Percentiles rank a stretch among this genome's conserved stretches.
phyloP scores from a whole-genome alignment of 1,140 invertebrate species.

The Orchesella cincta region DNA sequence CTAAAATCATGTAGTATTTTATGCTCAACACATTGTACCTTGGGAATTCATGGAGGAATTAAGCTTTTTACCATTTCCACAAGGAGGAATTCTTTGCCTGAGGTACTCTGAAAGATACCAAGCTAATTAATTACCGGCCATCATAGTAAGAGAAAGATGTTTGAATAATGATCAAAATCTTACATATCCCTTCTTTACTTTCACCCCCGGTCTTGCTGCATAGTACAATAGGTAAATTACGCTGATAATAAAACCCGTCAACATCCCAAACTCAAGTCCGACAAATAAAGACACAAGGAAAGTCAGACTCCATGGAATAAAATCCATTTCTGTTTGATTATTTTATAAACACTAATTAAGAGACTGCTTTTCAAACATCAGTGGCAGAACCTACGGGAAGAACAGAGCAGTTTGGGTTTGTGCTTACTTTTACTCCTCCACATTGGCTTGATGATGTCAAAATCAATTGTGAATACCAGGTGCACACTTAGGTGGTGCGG shows the following conservation, averaged over 20 bases:
- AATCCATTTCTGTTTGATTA: slow-evolving; percentile 74
- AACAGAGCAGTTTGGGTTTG: slow-evolving; percentile 51
- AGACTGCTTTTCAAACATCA: not conserved
- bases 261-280: slow-evolving; percentile 84
- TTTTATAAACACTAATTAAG: not conserved
- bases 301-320: slow-evolving; percentile 79
- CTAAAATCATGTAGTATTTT: not conserved
- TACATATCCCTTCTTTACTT: slow-evolving; percentile 65
- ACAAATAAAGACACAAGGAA: slow-evolving; percentile 80
- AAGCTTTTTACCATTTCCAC: no score
- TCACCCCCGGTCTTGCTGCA: slow-evolving; percentile 81
- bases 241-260: slow-evolving; percentile 85
- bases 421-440: slow-evolving; percentile 74
- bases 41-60: no score
- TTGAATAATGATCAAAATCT: no score
- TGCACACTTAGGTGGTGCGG: slow-evolving; percentile 79
- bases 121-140: not conserved
- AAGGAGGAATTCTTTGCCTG: no score
- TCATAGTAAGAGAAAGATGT: not conserved
- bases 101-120: no score
- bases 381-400: not conserved
- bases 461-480: slow-evolving; percentile 76
- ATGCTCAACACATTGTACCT: no score
- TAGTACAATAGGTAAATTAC: slow-evolving; percentile 86
- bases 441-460: slow-evolving; percentile 73